phyloP scores from a whole-genome alignment of 2,113 vertebrate genomes.

The Podarcis cretensis region DNA sequence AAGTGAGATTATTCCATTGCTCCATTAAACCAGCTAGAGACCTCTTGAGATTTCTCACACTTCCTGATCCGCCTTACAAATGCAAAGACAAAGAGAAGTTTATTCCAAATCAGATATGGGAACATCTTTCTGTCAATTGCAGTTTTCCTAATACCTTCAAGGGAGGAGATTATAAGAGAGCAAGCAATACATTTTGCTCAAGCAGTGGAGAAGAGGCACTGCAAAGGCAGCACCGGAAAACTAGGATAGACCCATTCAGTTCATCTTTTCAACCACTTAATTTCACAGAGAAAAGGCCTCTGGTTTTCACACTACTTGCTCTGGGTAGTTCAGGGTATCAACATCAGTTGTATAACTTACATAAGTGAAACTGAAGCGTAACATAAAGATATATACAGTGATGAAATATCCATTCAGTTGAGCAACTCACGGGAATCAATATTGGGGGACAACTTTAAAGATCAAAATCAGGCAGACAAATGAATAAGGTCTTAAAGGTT shows the following conservation, averaged over 20 bases:
- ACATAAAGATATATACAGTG: neutral
- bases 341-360: neutral
- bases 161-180: neutral
- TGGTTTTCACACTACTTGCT: neutral
- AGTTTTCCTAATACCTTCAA: neutral
- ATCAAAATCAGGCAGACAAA: too few relatives aligned
- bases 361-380: neutral
- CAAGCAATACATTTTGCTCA: neutral
- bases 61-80: slow-evolving; percentile 2
- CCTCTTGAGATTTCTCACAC: slow-evolving; percentile 31
- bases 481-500: too few relatives aligned
- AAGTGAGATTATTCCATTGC: neutral
- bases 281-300: too few relatives aligned
- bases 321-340: neutral
- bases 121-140: neutral
- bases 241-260: neutral
- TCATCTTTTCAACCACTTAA: too few relatives aligned
- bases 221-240: neutral
- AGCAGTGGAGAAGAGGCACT: neutral
- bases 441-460: too few relatives aligned
- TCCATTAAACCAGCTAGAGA: slow-evolving; percentile 7
- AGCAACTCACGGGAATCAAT: too few relatives aligned
- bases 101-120: slow-evolving; percentile 10
- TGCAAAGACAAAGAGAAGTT: slow-evolving; percentile 26
- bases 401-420: neutral